Percentiles rank a stretch among this genome's conserved stretches.
These are phyloP conservation scores for Drosophila yooni DNA, from an alignment of 2,888 invertebrate genomes.

Conservation along the genomic window DNA sequence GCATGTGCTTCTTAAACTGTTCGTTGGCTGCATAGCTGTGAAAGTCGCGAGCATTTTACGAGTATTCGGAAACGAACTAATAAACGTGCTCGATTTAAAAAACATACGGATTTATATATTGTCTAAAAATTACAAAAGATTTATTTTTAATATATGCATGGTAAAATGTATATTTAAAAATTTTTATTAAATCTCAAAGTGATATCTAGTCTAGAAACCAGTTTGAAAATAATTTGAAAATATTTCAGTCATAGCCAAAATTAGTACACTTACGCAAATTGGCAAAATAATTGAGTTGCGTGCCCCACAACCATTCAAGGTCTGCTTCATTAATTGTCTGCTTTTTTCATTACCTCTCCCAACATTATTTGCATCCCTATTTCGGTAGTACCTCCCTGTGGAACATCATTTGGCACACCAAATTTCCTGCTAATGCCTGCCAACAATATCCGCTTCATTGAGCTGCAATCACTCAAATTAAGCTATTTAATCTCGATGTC, in stretches of 20 bases:
- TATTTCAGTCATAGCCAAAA: conserved; percentile 4
- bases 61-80: not conserved
- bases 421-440: conserved; percentile 4
- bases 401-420: conserved; percentile 22
- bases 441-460: conserved; percentile 48
- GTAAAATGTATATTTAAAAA: not conserved
- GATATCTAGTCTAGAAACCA: not conserved
- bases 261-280: conserved; percentile 29
- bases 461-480: conserved; percentile 29
- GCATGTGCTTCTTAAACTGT: not conserved
- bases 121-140: not conserved
- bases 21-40: not conserved
- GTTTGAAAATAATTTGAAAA: conserved; percentile 4
- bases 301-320: conserved; percentile 42
- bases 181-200: not conserved
- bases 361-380: conserved; percentile 22
- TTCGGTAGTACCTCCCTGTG: conserved; percentile 15
- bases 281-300: conserved; percentile 52
- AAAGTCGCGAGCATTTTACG: not conserved
- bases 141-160: not conserved
- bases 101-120: not conserved
- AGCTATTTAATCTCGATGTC: conserved; percentile 45
- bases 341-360: conserved; percentile 12
- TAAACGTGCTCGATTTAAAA: not conserved
- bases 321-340: not conserved